These are phyloP conservation scores for Tipula confusa DNA, from an alignment of 2,888 invertebrate genomes.

Conservation along the genomic window DNA sequence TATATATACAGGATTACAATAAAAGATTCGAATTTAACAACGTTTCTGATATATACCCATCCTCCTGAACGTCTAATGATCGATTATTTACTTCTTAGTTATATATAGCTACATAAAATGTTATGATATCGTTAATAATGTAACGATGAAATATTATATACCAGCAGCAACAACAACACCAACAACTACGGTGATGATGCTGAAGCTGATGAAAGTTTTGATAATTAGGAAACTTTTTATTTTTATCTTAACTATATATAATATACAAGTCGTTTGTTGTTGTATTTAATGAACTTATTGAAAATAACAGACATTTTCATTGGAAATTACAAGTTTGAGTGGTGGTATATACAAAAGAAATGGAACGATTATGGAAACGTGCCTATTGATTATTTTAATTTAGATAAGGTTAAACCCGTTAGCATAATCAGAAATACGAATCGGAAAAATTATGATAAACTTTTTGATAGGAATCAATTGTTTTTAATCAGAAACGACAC, in stretches of 20 bases:
- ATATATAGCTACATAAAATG: neutral
- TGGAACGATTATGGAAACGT: neutral
- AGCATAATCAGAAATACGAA: no score
- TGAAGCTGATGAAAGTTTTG: neutral
- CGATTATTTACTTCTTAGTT: neutral
- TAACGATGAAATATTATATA: neutral
- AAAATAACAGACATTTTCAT: neutral
- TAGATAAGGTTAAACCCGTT: no score
- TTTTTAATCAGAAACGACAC: no score
- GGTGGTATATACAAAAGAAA: no score
- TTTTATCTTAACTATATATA: neutral
- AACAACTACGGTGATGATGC: neutral
- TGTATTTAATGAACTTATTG: neutral
- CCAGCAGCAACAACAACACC: neutral
- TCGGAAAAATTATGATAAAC: no score
- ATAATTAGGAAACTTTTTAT: neutral
- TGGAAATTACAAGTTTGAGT: neutral
- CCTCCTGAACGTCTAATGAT: neutral
- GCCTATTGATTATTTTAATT: no score
- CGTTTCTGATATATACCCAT: neutral
- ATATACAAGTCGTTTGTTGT: neutral
- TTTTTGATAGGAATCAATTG: no score
- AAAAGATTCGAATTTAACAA: neutral
- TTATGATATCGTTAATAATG: neutral
- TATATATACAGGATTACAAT: neutral